Conservation (phyloP, 2,113 vertebrate genomes). For the Coturnix japonica region DNA sequence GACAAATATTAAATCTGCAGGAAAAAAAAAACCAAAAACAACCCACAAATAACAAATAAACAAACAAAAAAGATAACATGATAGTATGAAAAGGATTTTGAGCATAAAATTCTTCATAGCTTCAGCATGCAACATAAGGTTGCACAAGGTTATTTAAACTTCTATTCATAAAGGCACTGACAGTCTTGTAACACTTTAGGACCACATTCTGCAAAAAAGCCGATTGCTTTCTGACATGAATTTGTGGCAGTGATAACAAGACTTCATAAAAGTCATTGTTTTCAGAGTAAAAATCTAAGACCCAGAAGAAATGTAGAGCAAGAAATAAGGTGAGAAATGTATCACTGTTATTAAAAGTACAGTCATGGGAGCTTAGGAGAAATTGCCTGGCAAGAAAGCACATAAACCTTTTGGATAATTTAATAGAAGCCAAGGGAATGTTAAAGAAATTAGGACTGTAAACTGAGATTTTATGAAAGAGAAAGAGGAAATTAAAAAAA, state of each 20-base stretch:
- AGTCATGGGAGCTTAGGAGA: not conserved
- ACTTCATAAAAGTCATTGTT: not conserved
- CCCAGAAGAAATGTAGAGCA: not conserved
- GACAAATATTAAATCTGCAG: not conserved
- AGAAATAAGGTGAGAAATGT: constrained; percentile 32
- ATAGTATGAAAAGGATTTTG: not conserved
- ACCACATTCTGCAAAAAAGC: not conserved
- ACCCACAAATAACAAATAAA: not conserved
- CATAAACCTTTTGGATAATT: constrained; percentile 9
- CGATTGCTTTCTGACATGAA: not conserved
- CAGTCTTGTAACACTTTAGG: not conserved
- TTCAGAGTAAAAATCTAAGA: constrained; percentile 3
- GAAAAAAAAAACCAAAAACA: not conserved
- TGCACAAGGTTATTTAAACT: not conserved
- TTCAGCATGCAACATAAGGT: not conserved
- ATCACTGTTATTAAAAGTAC: constrained; percentile 31
- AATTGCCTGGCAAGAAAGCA: constrained; percentile 33
- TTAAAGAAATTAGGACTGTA: constrained; percentile 64
- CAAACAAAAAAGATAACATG: not conserved
- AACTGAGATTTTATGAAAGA: constrained; percentile 13
- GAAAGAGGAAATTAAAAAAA: not conserved
- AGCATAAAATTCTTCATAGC: not conserved
- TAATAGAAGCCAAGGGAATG: constrained; percentile 40
- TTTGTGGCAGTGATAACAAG: not conserved
- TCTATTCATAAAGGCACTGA: not conserved